Conservation (phyloP, 2,888 invertebrate genomes). For the Crioceris asparagi region DNA sequence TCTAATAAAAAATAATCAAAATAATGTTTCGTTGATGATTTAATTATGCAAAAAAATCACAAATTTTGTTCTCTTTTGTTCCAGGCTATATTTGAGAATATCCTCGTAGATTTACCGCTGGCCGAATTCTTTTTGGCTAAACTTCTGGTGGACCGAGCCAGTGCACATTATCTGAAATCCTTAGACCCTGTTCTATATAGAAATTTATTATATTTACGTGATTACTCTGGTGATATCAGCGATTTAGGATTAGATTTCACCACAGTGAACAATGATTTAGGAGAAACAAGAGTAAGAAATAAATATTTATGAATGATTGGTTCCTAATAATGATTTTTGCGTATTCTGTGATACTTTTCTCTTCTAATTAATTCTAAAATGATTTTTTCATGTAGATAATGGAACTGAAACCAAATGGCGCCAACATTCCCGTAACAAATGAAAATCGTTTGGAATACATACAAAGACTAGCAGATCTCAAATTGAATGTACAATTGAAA, state of each 20-base stretch:
- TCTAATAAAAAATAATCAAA: no score
- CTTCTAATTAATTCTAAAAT: background rate
- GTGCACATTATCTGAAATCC: constrained; percentile 84
- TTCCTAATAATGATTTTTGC: no score
- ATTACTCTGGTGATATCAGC: constrained; percentile 74
- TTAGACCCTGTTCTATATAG: constrained; percentile 87
- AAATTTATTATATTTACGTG: constrained; percentile 78
- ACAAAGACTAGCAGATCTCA: constrained; percentile 91
- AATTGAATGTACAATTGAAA: constrained; percentile 82
- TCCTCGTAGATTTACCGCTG: constrained; percentile 87
- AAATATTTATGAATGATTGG: no score
- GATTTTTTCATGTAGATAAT: constrained; percentile 48
- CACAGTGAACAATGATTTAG: constrained; percentile 78
- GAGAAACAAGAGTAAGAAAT: constrained; percentile 62
- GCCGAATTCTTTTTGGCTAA: constrained; percentile 94
- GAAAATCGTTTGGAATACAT: constrained; percentile 94
- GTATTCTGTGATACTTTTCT: background rate
- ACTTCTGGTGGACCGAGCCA: constrained; percentile 64
- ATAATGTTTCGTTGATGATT: no score
- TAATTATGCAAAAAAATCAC: no score
- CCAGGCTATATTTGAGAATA: constrained; percentile 87
- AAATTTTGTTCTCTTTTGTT: no score
- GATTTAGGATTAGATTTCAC: constrained; percentile 91
- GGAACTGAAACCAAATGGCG: constrained; percentile 84
- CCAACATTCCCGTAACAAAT: constrained; percentile 81